Evolutionary conservation across 2,888 invertebrate species (phyloP), one percentile per base, ranked within the genome.

Genomic region (Chorisops tibialis): DNA sequence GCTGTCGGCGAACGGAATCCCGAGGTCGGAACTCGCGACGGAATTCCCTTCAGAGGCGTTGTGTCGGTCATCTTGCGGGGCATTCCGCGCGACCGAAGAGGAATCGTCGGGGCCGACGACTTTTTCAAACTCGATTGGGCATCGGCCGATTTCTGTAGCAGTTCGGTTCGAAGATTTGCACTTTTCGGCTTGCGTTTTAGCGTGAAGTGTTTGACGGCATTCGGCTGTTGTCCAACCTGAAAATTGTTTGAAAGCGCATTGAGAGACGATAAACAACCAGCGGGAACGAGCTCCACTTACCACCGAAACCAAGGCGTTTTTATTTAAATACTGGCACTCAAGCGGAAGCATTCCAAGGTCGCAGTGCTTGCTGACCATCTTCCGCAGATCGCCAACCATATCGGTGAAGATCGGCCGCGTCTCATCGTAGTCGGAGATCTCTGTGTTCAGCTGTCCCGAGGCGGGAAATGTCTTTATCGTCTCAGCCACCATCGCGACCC

Each of bases 401-500:
- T 96, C 96, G 50, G 89, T 89, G 74, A 95, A 93, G 67, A 96
- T 93, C 18, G 90, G 88, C 68, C 92, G 83, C 24, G 93, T 93
- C 74, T 94, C 94, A 70, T 95, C 93, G 68, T 91, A 85, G 76
- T 93, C 92, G 52, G 87, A 82, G 71, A 95, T 88, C 79, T 94
- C 91, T 38, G 93, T 90, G 75, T 95, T 96, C 61, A 96, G 83
- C 37, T 91, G 89, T 24, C 95, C 94, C 0, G 89, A 87, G 0
- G 91, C 86, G 1, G 97, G 96, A 75, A 91, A 94, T 0, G 94
- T 93, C 75, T 93, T 93, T 81, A 97, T 88, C 67, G 94, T 91
- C 80, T 97, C 96, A 2, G 93, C 96, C 67, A 97, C 81, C 93
- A 96, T 96, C 4, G 95, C 92, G 37, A 97, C 97, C 97, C 97